Conservation (phyloP, 2,888 invertebrate species). For the Callimorpha dominula region DNA sequence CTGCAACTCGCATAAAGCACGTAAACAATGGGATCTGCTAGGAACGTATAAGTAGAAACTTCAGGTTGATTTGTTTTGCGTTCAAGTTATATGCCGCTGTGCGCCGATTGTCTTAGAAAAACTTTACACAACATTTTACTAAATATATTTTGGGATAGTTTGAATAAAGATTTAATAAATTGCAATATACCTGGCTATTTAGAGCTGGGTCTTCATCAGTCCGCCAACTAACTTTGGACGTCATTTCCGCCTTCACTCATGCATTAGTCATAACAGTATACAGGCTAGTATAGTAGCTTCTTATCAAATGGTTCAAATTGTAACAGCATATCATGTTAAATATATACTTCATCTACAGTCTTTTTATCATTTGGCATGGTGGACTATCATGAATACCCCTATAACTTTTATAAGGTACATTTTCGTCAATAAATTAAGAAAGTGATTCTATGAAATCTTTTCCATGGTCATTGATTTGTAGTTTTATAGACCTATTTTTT, state of each 20-base stretch:
- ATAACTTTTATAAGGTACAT: neutral
- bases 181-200: neutral
- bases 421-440: neutral
- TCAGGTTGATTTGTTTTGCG: no score
- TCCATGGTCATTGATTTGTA: neutral
- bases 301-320: neutral
- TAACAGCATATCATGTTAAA: neutral
- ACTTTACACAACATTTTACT: no score
- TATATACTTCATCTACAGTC: neutral
- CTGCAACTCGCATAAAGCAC: no score
- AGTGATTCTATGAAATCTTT: neutral
- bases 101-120: no score
- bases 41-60: no score
- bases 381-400: neutral
- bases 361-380: no score
- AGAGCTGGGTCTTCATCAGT: neutral
- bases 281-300: neutral
- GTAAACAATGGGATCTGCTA: no score
- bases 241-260: constrained; percentile 9
- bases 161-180: no score
- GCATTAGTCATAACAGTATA: constrained; percentile 3
- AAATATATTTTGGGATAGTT: no score
- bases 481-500: no score
- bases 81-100: no score
- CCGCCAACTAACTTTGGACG: neutral